Evolutionary conservation across 2,888 invertebrate genomes (phyloP).

Genomic region (Eilema griseolum): DNA sequence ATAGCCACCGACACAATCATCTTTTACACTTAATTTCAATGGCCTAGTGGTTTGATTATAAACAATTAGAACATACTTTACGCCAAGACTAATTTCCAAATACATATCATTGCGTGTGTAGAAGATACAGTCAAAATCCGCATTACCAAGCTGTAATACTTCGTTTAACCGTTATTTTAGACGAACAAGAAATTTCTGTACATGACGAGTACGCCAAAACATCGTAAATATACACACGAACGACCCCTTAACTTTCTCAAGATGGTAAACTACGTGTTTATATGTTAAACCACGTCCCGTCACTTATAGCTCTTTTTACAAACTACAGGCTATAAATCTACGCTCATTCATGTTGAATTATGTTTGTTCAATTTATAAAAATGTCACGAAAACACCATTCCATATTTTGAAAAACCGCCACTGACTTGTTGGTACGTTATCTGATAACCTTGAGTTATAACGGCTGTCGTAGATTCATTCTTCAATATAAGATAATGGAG

Average conservation of each 20-base stretch:
- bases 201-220: conserved; percentile 53
- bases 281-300: conserved; percentile 50
- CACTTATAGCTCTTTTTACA: conserved; percentile 58
- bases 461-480: conserved; percentile 30
- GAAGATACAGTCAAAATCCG: neutral
- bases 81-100: neutral
- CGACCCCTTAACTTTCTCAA: conserved; percentile 63
- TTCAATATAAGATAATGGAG: conserved; percentile 15
- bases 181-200: conserved; percentile 26
- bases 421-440: conserved; percentile 27
- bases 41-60: neutral
- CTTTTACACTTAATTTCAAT: neutral
- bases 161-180: conserved; percentile 30
- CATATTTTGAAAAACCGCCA: conserved; percentile 48
- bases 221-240: conserved; percentile 60
- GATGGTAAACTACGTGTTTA: conserved; percentile 55
- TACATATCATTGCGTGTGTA: neutral
- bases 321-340: conserved; percentile 24
- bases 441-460: conserved; percentile 51
- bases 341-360: conserved; percentile 24
- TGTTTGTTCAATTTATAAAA: conserved; percentile 35
- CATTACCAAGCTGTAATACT: conserved; percentile 8
- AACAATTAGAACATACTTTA: neutral
- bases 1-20: too few relatives aligned
- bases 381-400: conserved; percentile 56